These are phyloP conservation scores for Hedya salicella DNA, from an alignment of 2,888 invertebrate species.

Conservation along the genomic window DNA sequence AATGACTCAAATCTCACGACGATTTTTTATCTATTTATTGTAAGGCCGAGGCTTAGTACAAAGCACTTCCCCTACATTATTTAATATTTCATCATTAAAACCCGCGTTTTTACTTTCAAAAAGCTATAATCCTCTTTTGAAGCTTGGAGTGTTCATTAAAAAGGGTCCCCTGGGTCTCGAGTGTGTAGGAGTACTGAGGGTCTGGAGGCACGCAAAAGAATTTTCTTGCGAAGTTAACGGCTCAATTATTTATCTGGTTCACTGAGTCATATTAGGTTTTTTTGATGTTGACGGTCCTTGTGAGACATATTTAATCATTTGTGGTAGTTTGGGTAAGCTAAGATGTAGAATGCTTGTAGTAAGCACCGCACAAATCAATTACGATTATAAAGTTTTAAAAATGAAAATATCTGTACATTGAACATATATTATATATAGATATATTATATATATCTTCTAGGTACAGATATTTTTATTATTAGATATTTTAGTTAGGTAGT, in stretches of 20 bases:
- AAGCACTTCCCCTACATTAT: slow-evolving; percentile 20
- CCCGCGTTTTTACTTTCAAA: slow-evolving; percentile 25
- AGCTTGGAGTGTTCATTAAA: slow-evolving; percentile 42
- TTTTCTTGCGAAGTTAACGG: slow-evolving; percentile 34
- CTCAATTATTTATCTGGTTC: slow-evolving; percentile 34
- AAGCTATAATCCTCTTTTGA: slow-evolving; percentile 34
- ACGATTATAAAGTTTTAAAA: too few relatives aligned
- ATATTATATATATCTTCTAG: too few relatives aligned
- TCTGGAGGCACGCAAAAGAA: slow-evolving; percentile 22
- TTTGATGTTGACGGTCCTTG: slow-evolving; percentile 23
- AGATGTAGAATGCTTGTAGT: neutral
- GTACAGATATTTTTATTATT: too few relatives aligned
- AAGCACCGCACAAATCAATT: neutral
- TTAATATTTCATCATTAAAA: slow-evolving; percentile 34
- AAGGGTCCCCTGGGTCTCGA: slow-evolving; percentile 29
- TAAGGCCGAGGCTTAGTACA: neutral
- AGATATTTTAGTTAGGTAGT: too few relatives aligned
- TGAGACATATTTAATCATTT: neutral
- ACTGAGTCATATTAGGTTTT: slow-evolving; percentile 4
- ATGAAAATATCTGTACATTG: too few relatives aligned
- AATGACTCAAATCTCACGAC: neutral
- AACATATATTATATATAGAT: too few relatives aligned
- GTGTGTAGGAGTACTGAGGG: slow-evolving; percentile 17
- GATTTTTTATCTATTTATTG: neutral
- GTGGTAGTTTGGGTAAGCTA: neutral